These are phyloP conservation scores for Cheilosia scutellata DNA, from an alignment of 2,888 invertebrate species.

Conservation along the genomic window DNA sequence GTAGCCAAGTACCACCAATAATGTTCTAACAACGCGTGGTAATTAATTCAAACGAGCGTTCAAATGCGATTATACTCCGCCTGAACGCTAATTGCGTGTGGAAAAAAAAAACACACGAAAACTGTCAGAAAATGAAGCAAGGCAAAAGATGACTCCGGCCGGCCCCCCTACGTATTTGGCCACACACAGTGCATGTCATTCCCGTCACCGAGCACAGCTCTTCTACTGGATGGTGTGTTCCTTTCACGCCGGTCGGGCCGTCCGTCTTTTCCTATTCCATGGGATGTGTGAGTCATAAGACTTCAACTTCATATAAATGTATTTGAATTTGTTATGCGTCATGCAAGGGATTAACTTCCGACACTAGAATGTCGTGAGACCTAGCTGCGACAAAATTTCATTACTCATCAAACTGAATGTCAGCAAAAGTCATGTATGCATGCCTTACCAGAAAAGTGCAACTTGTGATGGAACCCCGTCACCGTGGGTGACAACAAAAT, in stretches of 20 bases:
- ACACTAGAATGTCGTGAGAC: conserved; percentile 59
- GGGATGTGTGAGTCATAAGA: neutral
- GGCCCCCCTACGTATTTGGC: conserved; percentile 24
- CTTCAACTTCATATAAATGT: neutral
- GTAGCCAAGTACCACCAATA: conserved; percentile 3
- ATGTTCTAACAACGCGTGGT: conserved; percentile 45
- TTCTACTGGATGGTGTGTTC: neutral
- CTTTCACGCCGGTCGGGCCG: too few species aligned
- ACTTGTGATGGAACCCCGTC: conserved; percentile 45
- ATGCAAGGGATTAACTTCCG: conserved; percentile 71
- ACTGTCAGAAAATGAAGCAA: conserved; percentile 26
- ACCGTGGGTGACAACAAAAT: conserved; percentile 37
- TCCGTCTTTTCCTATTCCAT: conserved; percentile 17
- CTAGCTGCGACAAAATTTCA: conserved; percentile 31
- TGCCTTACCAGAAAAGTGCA: neutral
- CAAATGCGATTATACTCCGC: conserved; percentile 68
- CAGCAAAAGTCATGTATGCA: neutral
- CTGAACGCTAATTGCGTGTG: conserved; percentile 65
- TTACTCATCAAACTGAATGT: conserved; percentile 43
- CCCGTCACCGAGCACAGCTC: neutral
- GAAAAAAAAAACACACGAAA: conserved; percentile 14
- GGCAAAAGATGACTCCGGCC: conserved; percentile 40
- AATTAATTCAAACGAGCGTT: conserved; percentile 75
- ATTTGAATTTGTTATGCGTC: conserved; percentile 41
- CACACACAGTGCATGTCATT: conserved; percentile 47